Percentiles rank a stretch among this genome's conserved stretches.
These are phyloP conservation scores for Holothuria leucospilota DNA, from an alignment of 53 echinoderm and acorn worm species.

Conservation along the genomic window DNA sequence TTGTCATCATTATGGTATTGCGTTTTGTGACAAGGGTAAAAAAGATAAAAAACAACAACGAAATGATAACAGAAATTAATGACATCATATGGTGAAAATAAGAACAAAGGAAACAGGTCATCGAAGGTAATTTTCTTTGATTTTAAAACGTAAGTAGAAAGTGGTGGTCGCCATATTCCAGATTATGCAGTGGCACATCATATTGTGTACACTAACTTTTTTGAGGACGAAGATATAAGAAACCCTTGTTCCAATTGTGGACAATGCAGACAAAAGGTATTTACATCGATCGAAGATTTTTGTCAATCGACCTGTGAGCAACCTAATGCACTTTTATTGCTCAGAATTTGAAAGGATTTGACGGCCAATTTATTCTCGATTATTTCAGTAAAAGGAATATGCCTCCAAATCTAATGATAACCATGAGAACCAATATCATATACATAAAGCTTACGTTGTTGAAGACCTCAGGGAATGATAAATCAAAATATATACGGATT, in stretches of 20 bases:
- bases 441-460: constrained; percentile 1
- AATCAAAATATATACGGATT: background rate
- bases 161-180: constrained; percentile 15
- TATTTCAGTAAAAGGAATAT: background rate
- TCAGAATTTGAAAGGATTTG: constrained; percentile 48
- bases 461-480: background rate
- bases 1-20: background rate
- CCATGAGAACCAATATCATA: constrained; percentile 17
- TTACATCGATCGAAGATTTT: background rate
- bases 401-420: background rate
- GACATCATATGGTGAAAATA: background rate
- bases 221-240: background rate
- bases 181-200: constrained; percentile 22
- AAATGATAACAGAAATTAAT: background rate
- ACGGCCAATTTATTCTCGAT: constrained; percentile 20
- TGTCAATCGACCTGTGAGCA: constrained; percentile 14
- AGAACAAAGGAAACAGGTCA: background rate
- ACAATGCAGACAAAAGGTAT: background rate
- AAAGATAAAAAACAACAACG: background rate
- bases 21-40: background rate
- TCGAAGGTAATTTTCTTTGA: background rate
- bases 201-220: background rate
- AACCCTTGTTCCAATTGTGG: background rate
- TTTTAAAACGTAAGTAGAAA: constrained; percentile 9
- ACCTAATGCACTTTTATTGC: constrained; percentile 15